Evolutionary conservation across 2,888 invertebrate genomes (phyloP).

Genomic region (Julus scandinavius): DNA sequence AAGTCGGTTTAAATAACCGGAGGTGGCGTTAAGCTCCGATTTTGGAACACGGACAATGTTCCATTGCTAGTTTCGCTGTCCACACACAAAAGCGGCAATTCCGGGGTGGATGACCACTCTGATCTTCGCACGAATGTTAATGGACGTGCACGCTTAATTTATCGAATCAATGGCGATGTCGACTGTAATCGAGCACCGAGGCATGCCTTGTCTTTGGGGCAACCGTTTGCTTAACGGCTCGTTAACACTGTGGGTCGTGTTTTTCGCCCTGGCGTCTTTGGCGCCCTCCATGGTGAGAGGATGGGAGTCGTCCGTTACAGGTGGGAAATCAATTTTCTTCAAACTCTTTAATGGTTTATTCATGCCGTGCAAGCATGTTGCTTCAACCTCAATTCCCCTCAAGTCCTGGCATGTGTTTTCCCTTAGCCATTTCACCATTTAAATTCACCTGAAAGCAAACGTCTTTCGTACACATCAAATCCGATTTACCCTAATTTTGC

Average conservation of each 20-base stretch:
- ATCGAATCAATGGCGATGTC: not conserved
- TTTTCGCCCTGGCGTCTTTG: not conserved
- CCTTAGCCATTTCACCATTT: not conserved
- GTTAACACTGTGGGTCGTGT: not conserved
- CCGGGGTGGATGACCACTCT: constrained; percentile 10
- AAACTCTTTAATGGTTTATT: constrained; percentile 8
- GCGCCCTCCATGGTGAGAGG: not conserved
- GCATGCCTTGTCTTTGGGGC: not conserved
- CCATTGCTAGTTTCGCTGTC: not conserved
- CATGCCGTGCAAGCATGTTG: constrained; percentile 1
- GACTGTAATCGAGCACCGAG: not conserved
- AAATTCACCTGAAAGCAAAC: not conserved
- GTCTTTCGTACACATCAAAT: not conserved
- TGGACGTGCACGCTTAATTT: constrained; percentile 10
- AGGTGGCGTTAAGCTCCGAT: not conserved
- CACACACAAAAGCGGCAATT: not conserved
- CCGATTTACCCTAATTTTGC: too few relatives aligned
- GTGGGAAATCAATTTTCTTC: constrained; percentile 49
- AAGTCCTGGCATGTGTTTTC: not conserved
- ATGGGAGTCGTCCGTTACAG: constrained; percentile 35
- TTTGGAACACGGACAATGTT: not conserved
- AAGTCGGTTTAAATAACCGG: not conserved
- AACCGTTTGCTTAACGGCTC: not conserved
- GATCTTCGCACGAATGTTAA: not conserved
- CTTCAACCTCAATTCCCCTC: not conserved